Percentiles rank a stretch among this genome's conserved stretches.
phyloP scores from a whole-genome alignment of 2,113 vertebrate species.

The Balaeniceps rex region DNA sequence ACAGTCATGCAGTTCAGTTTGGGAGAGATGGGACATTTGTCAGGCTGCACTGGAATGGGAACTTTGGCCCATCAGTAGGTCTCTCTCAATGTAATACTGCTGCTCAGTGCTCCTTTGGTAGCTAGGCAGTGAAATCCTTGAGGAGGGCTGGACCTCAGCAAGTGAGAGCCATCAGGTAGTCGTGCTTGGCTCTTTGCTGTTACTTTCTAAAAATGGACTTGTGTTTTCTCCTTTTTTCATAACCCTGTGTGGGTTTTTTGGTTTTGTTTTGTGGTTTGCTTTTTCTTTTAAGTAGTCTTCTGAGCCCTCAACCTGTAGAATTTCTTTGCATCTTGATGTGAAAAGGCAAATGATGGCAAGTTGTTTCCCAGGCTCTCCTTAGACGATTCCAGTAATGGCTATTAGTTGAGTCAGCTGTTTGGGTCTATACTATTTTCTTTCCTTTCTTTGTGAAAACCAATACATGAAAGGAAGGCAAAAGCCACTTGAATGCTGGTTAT shows the following conservation, averaged over 20 bases:
- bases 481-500: background rate
- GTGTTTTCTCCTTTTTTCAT: background rate
- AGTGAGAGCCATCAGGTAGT: background rate
- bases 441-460: background rate
- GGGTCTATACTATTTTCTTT: background rate
- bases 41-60: background rate
- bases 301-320: background rate
- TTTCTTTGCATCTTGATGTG: background rate
- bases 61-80: background rate
- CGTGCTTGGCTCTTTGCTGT: background rate
- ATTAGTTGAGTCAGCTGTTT: background rate
- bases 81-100: background rate
- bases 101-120: background rate
- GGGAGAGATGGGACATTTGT: background rate
- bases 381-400: background rate
- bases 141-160: background rate
- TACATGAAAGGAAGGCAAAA: background rate
- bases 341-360: background rate
- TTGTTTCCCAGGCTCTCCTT: background rate
- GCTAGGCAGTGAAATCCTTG: background rate
- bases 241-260: background rate
- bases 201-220: background rate
- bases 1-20: rapidly evolving
- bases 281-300: background rate
- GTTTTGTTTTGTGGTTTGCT: background rate